phyloP scores from a whole-genome alignment of 1,140 invertebrate genomes.

The Drosophila pseudoobscura region DNA sequence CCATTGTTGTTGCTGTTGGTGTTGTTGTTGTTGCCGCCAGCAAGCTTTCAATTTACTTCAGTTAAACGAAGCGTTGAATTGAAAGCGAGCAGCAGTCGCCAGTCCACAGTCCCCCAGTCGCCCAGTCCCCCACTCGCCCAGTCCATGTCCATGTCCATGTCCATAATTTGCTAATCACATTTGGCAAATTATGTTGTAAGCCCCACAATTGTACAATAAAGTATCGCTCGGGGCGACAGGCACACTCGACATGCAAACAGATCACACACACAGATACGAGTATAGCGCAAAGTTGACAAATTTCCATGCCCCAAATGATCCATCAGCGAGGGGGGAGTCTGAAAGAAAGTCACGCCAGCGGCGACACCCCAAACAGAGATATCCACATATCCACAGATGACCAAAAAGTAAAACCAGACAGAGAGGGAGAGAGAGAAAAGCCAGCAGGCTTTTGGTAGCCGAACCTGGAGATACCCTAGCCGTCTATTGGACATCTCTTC shows the following conservation, averaged over 20 bases:
- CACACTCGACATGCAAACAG: background rate
- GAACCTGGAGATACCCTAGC: too few species aligned
- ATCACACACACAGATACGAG: conserved; percentile 3
- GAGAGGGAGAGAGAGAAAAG: conserved; percentile 1
- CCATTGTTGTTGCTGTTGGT: conserved; percentile 3
- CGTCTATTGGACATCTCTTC: too few species aligned
- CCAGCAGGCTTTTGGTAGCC: background rate
- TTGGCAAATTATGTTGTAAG: conserved; percentile 81
- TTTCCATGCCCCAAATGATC: conserved; percentile 58
- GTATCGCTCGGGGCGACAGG: conserved; percentile 35
- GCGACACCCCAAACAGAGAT: conserved; percentile 7
- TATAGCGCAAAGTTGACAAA: conserved; percentile 62
- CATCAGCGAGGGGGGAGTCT: conserved; percentile 12
- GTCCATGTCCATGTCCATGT: conserved; percentile 39
- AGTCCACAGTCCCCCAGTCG: conserved; percentile 22
- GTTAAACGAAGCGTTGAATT: conserved; percentile 81
- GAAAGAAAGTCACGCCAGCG: conserved; percentile 59
- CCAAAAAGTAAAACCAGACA: conserved; percentile 16
- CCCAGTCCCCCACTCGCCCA: conserved; percentile 17
- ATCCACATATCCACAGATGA: background rate
- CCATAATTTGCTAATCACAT: conserved; percentile 80
- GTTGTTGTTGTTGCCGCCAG: conserved; percentile 14
- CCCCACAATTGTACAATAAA: conserved; percentile 72
- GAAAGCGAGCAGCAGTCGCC: conserved; percentile 57
- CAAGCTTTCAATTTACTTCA: conserved; percentile 76